phyloP scores from a whole-genome alignment of 2,888 invertebrate genomes.

The Neoaliturus tenellus region DNA sequence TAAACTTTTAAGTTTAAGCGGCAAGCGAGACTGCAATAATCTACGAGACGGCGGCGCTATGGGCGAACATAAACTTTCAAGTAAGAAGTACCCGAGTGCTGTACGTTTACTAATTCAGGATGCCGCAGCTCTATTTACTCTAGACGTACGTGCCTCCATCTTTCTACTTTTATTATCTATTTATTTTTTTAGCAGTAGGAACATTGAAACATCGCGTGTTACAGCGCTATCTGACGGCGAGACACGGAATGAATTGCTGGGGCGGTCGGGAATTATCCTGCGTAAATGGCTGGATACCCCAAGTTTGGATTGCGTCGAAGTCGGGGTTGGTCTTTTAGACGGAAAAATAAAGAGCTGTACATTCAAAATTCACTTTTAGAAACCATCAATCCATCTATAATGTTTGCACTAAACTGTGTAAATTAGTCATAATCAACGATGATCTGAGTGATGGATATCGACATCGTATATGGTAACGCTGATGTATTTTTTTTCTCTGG shows the following conservation, averaged over 20 bases:
- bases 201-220: slow-evolving; percentile 31
- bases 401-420: no score
- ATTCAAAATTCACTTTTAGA: no score
- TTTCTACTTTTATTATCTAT: slow-evolving; percentile 2
- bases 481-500: no score
- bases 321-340: not conserved
- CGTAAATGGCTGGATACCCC: not conserved
- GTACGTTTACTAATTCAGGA: slow-evolving; percentile 2
- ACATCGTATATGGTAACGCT: no score
- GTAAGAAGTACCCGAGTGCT: not conserved
- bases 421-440: no score
- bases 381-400: no score
- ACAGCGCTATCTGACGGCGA: not conserved
- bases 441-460: no score
- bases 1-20: no score
- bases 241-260: slow-evolving; percentile 44
- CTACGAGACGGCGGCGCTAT: not conserved
- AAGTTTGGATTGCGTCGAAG: slow-evolving; percentile 4
- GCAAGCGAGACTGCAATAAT: not conserved
- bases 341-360: no score
- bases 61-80: slow-evolving; percentile 15
- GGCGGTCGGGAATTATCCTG: slow-evolving; percentile 6
- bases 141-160: slow-evolving; percentile 2
- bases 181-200: slow-evolving; percentile 8
- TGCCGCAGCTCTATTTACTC: slow-evolving; percentile 11